phyloP scores from a whole-genome alignment of 1,140 invertebrate genomes.

The Aphaenogaster ashmeadi region DNA sequence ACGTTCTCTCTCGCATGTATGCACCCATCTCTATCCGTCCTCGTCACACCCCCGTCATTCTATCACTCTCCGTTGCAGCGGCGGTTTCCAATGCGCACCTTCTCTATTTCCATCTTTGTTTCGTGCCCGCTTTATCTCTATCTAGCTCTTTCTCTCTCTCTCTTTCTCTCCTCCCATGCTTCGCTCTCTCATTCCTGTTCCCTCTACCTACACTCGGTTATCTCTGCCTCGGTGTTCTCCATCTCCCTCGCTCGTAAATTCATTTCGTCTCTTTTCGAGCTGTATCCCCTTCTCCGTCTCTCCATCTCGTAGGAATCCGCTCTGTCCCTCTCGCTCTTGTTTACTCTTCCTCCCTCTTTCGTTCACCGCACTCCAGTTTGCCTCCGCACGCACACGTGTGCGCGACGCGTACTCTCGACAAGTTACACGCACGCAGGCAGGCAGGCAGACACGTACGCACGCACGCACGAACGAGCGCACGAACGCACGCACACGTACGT shows the following conservation, averaged over 20 bases:
- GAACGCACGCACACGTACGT: not conserved
- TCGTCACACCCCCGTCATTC: not conserved
- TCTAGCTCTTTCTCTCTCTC: slow-evolving; percentile 4
- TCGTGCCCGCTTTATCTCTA: slow-evolving; percentile 33
- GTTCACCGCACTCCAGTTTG: slow-evolving; percentile 58
- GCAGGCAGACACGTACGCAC: not conserved
- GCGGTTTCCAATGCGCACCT: slow-evolving; percentile 45
- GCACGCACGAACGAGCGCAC: not conserved
- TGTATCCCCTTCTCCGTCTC: slow-evolving; percentile 24
- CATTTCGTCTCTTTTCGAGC: slow-evolving; percentile 45
- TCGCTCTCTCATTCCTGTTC: slow-evolving; percentile 48
- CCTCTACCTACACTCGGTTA: slow-evolving; percentile 49
- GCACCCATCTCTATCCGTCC: slow-evolving; percentile 16
- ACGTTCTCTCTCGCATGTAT: slow-evolving; percentile 36
- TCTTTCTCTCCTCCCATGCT: not conserved
- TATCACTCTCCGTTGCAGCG: slow-evolving; percentile 35
- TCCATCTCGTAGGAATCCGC: slow-evolving; percentile 49
- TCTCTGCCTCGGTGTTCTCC: slow-evolving; percentile 33
- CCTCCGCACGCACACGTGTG: slow-evolving; percentile 26
- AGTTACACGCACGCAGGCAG: slow-evolving; percentile 15
- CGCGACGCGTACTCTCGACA: slow-evolving; percentile 27
- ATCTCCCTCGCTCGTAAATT: slow-evolving; percentile 34
- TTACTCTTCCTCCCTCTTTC: slow-evolving; percentile 53
- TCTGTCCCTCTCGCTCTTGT: slow-evolving; percentile 52
- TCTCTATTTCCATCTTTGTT: slow-evolving; percentile 48